Evolutionary conservation across 2,113 vertebrate genomes (phyloP), one percentile per base, ranked within the genome.

Genomic region (Cygnus buccinator): DNA sequence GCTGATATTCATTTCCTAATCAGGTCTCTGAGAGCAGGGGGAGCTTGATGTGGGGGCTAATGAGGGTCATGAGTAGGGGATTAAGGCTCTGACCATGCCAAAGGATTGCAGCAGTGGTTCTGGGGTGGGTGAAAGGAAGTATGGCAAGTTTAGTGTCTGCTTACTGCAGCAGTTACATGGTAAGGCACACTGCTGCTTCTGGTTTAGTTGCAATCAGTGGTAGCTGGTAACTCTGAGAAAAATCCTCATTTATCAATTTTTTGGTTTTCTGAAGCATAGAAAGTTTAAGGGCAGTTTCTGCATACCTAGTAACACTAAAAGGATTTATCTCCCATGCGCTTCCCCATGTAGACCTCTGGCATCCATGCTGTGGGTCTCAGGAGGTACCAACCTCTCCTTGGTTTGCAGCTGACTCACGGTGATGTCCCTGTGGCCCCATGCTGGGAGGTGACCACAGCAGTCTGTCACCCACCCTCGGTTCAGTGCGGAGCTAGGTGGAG

Each of bases 131-230:
- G 52, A 5, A 31, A 31, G 52, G 12, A 20, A 65, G 11, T 0
- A 0, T 2, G 50, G 3, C 1, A 10, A 35, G 35, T 22, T 41
- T 35, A 5, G 35, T 0, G 22, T 8, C 20, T 5, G 46, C 35
- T 7, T 4, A 35, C 39, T 67, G 41, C 62, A 28, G 62, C 41
- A 44, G 66, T 28, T 20, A 4, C 5, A 3, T 10, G 5, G 8
- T 1, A 19, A 16, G 37, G 43, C 1, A 4, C 12, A 13, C 8
- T 25, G 21, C 33, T 43, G 11, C 3, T 1, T 3, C 33, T 1
- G 13, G 76, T 9, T 15, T 76, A 6, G 16, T 10, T 52, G 67
- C 26, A 22, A 7, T 13, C 13, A 7, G 26, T 17, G 17, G 16
- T 8, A 50, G 11, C 63, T 1, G 13, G 61, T 8, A 59, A 10